Base-by-base conservation (phyloP, 2,113 vertebrate genomes). In the Coregonus clupeaformis region DNA sequence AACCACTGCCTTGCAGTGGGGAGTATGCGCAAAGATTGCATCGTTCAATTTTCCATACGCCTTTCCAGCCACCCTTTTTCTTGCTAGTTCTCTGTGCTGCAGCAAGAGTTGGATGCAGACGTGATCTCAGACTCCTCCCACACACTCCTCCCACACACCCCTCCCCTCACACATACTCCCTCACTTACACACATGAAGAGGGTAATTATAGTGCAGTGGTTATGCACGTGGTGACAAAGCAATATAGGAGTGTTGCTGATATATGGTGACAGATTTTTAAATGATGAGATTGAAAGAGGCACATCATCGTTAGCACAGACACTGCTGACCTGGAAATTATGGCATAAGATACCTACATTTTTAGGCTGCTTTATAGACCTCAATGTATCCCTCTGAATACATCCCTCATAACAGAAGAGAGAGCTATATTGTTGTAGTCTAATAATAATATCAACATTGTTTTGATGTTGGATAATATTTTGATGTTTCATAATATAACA, bases 71-170 rank as follows among this genome's bases (percentile, higher is more conserved):
- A 82, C 66, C 69, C 62, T 20, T 64, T 67, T 60, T 72, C 67
- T 60, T 77, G 80, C 78, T 80, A 89, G 83, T 88, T 89, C 85
- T 71, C 83, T 42, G 36, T 42, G 49, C 49, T 86, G 86, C 87
- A 77, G 86, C 83, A 89, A 76, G 85, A 92, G 89, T 32, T 84
- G 87, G 87, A 92, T 83, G 85, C 86, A 85, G 80, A 89, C 92
- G 90, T 92, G 91, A 91, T 82, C 13, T 69, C 60, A 89, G 88
- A 84, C 94, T 93, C 94, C 95, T 80, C 89, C 86, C 76, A 65
- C 45, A 24, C 6, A 47, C 68, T 59, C 79, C 77, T 70, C 68
- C 68, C 55, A n/a, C n/a, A n/a, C n/a, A n/a, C n/a, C n/a, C n/a
- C n/a, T n/a, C n/a, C 67, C 25, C 82, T 64, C 80, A 69, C 72